These are phyloP conservation scores for Reticulitermes speratus DNA, from an alignment of 1,140 invertebrate species.

Conservation along the genomic window DNA sequence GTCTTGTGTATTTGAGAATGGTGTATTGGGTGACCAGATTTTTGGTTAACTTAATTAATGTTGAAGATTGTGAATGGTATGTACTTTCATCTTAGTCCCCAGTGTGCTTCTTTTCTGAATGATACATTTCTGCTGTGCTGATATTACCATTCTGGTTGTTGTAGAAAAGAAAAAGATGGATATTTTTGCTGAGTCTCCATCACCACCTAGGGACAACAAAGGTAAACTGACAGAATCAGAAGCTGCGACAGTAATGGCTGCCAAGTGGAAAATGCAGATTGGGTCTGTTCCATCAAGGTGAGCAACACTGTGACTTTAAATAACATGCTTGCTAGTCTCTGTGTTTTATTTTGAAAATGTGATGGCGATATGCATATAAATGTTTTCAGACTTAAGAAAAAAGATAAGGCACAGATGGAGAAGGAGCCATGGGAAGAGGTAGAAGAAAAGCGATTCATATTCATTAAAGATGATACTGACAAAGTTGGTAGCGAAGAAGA, in stretches of 20 bases:
- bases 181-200: constrained; percentile 41
- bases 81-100: too few relatives aligned
- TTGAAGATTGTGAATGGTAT: too few relatives aligned
- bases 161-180: constrained; percentile 39
- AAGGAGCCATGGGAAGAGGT: constrained; percentile 40
- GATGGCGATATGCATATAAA: not conserved
- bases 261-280: constrained; percentile 60
- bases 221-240: constrained; percentile 29
- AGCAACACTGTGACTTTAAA: not conserved
- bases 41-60: too few relatives aligned
- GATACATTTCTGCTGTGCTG: not conserved
- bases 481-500: constrained; percentile 36
- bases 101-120: not conserved
- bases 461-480: constrained; percentile 38
- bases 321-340: too few relatives aligned
- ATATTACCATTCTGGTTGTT: constrained; percentile 11
- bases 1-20: too few relatives aligned
- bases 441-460: constrained; percentile 38
- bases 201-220: constrained; percentile 32
- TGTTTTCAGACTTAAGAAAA: constrained; percentile 51
- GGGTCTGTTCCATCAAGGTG: constrained; percentile 26
- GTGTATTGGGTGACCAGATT: too few relatives aligned
- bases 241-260: constrained; percentile 36
- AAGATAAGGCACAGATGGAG: constrained; percentile 43
- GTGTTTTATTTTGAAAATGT: not conserved